Base-by-base conservation (phyloP, 2,113 vertebrate species). In the Lontra canadensis region DNA sequence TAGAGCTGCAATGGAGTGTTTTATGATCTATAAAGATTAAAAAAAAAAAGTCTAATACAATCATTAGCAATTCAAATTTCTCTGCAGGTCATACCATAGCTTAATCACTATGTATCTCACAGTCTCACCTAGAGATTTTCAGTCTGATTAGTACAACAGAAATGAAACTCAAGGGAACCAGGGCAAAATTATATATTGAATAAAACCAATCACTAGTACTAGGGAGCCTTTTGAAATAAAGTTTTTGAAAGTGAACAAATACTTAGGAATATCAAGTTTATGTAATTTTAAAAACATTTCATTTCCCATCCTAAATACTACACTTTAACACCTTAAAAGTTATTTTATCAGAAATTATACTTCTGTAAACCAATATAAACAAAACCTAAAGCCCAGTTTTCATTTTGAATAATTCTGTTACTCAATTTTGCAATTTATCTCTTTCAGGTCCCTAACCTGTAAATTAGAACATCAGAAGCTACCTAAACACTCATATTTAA, bases 21-120 rank as follows among this genome's bases (percentile, higher is more conserved):
- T 92, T 94, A 88, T 55, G 23, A 82, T 83, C 29, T 44, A 55
- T n/a, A 92, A 82, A 94, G 36, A 67, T 82, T 47, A 67, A 94
- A 97, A 92, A 47, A 47, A 96, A 80, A 96, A 92, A 94, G 23
- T 11, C 69, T 42, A 78, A 42, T 82, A 95, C 1, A 20, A n/a
- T 82, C n/a, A 88, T 67, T 52, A 76, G 25, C 13, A 83, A 80
- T 92, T 80, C 47, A 59, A 92, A 39, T 67, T 76, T 96, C 57
- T 86, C 84, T n/a, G 61, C 15, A 78, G 31, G 42, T 25, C 14
- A 34, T 82, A 81, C 21, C 7, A 73, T 12, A 76, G 47, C 59
- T 92, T 80, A 81, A 89, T 26, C 34, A 14, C 49, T 87, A 82
- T 94, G 39, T 81, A 80, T 52, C 10, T n/a, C 84, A 59, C 21